Conservation (phyloP, 2,797 vertebrate species). For the Acropternis orthonyx region DNA sequence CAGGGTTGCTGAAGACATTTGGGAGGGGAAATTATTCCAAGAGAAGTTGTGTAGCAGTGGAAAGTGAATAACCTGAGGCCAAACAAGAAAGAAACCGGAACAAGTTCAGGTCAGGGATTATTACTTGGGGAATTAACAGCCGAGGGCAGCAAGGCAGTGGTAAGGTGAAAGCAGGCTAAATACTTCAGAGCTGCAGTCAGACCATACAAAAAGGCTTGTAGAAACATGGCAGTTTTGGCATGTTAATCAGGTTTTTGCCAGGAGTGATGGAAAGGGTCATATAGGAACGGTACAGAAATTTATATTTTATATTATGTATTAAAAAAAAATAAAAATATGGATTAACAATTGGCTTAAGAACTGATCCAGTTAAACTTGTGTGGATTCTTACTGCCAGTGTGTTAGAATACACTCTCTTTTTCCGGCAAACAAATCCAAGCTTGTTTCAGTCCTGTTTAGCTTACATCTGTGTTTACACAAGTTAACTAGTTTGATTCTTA, state of each 20-base stretch:
- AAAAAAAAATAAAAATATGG: background rate
- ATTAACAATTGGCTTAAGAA: background rate
- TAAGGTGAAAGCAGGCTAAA: slow-evolving; percentile 38
- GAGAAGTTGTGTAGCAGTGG: background rate
- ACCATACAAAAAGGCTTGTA: background rate
- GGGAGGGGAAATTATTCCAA: background rate
- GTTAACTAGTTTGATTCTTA: background rate
- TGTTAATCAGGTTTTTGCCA: background rate
- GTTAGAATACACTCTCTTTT: background rate
- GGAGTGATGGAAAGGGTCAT: background rate
- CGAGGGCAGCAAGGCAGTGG: background rate
- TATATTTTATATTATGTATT: background rate
- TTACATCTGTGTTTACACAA: background rate
- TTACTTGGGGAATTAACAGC: slow-evolving; percentile 22
- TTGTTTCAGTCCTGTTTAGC: background rate
- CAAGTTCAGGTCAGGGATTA: slow-evolving; percentile 20
- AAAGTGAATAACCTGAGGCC: slow-evolving; percentile 47
- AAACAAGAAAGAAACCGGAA: slow-evolving; percentile 16
- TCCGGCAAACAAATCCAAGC: background rate
- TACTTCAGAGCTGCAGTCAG: background rate
- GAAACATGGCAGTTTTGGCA: background rate
- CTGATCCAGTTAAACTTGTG: background rate
- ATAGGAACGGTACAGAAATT: background rate
- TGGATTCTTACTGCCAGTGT: background rate
- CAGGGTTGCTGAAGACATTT: background rate